Conservation (phyloP, 2,797 vertebrate species). For the Dipus sagitta region DNA sequence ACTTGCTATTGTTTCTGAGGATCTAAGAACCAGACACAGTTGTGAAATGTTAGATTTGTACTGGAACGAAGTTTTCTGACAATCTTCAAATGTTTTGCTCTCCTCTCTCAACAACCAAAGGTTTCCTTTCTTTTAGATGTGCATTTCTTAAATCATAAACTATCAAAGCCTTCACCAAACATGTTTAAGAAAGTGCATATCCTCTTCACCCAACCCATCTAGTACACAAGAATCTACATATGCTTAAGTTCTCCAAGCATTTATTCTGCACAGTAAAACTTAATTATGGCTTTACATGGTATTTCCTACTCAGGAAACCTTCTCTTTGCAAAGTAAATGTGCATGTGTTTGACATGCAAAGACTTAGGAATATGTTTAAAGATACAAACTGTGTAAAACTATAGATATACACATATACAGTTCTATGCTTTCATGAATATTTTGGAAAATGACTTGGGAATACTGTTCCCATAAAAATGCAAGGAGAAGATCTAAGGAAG, state of each 20-base stretch:
- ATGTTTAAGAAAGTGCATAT: slow-evolving; percentile 7
- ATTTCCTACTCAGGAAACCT: background rate
- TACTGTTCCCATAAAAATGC: slow-evolving; percentile 13
- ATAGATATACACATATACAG: background rate
- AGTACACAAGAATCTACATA: background rate
- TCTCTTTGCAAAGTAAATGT: slow-evolving; percentile 40
- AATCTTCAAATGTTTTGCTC: slow-evolving; percentile 41
- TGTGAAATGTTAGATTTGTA: background rate
- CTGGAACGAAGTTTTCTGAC: slow-evolving; percentile 12
- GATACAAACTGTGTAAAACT: slow-evolving; percentile 3
- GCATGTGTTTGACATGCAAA: slow-evolving; percentile 10
- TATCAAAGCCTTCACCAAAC: background rate
- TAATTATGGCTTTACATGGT: slow-evolving; percentile 16
- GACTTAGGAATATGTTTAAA: slow-evolving; percentile 39
- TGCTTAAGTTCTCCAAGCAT: slow-evolving; percentile 26
- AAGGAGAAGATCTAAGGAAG: background rate
- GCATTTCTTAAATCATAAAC: slow-evolving; percentile 3
- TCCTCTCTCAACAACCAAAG: slow-evolving; percentile 2
- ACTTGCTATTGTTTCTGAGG: background rate
- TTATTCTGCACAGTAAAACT: slow-evolving; percentile 3
- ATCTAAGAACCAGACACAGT: background rate
- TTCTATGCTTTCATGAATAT: background rate
- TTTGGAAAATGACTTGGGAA: background rate
- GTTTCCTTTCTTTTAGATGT: background rate
- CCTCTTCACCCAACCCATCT: background rate